Conservation (phyloP, 2,797 vertebrate species). For the Chaetodon trifasciatus region DNA sequence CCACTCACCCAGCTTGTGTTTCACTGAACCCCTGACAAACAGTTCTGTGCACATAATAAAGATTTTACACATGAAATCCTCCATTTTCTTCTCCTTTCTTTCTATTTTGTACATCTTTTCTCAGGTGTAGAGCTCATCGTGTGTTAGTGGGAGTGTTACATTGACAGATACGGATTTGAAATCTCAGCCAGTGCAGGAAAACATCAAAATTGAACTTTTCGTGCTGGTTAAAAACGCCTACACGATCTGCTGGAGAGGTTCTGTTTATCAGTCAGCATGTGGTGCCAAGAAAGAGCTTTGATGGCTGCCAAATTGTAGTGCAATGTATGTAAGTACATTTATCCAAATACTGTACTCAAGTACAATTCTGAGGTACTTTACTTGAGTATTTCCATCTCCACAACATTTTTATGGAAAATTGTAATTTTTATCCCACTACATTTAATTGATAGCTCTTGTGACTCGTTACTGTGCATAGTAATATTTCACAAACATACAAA, state of each 20-base stretch:
- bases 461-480: background rate
- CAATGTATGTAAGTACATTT: background rate
- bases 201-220: background rate
- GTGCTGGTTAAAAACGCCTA: background rate
- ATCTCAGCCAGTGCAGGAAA: background rate
- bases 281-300: background rate
- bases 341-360: background rate
- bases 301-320: background rate
- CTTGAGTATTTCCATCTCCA: background rate
- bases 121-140: background rate
- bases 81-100: conserved; percentile 1
- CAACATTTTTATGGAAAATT: no score
- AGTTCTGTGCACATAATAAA: conserved; percentile 90
- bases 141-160: background rate
- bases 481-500: background rate
- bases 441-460: background rate
- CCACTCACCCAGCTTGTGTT: conserved; percentile 77
- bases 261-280: background rate
- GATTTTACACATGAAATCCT: conserved; percentile 84
- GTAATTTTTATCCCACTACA: background rate
- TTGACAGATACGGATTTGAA: conserved; percentile 5
- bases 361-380: background rate
- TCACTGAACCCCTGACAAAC: conserved; percentile 81
- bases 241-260: background rate
- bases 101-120: background rate